These are phyloP conservation scores for Pedionomus torquatus DNA, from an alignment of 2,113 vertebrate genomes.

Conservation along the genomic window DNA sequence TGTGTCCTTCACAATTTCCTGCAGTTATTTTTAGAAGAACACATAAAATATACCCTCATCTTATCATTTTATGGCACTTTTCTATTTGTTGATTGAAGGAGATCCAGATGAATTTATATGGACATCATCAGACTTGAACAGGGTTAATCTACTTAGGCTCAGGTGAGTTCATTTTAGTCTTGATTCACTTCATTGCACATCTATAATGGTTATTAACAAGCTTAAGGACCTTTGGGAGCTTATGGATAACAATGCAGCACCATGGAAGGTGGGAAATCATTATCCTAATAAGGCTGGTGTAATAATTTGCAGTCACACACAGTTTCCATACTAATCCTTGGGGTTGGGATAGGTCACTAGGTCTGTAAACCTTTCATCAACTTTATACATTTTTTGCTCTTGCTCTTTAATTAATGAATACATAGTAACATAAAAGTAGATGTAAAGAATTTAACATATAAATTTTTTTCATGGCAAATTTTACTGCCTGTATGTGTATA, in stretches of 20 bases:
- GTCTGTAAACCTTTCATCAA: slow-evolving; percentile 75
- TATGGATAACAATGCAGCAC: slow-evolving; percentile 86
- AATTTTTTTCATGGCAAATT: slow-evolving; percentile 28
- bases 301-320: slow-evolving; percentile 86
- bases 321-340: slow-evolving; percentile 86
- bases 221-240: slow-evolving; percentile 95
- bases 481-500: neutral
- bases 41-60: neutral
- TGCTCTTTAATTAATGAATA: slow-evolving; percentile 69
- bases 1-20: neutral
- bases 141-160: slow-evolving; percentile 96
- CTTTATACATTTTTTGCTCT: slow-evolving; percentile 51
- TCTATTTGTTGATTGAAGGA: slow-evolving; percentile 56
- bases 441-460: slow-evolving; percentile 35
- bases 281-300: slow-evolving; percentile 91
- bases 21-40: neutral
- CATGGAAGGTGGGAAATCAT: slow-evolving; percentile 87
- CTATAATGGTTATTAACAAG: slow-evolving; percentile 99
- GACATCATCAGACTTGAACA: slow-evolving; percentile 65
- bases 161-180: slow-evolving; percentile 98
- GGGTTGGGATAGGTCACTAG: slow-evolving; percentile 83
- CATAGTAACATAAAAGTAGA: slow-evolving; percentile 59
- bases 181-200: slow-evolving; percentile 94
- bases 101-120: slow-evolving; percentile 64
- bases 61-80: neutral